These are phyloP conservation scores for Rhabdophis nuchalis DNA, from an alignment of 2,797 vertebrate species.

Conservation along the genomic window DNA sequence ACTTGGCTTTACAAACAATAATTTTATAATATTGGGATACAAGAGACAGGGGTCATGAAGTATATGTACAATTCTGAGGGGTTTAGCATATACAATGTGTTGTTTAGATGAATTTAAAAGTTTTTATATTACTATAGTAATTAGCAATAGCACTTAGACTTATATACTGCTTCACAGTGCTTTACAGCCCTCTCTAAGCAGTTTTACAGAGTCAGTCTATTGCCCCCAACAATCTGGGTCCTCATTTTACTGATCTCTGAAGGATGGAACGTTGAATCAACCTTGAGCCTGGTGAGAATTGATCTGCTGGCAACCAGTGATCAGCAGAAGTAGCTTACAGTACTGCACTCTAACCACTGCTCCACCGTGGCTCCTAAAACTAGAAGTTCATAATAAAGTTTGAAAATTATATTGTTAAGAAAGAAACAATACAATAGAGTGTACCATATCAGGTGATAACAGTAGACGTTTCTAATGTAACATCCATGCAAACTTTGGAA, in stretches of 20 bases:
- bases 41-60: not conserved
- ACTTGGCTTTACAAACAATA: not conserved
- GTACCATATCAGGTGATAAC: not conserved
- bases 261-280: too few species aligned
- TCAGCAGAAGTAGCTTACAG: too few species aligned
- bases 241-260: too few species aligned
- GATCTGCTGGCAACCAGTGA: too few species aligned
- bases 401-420: constrained; percentile 23
- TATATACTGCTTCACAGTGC: too few species aligned
- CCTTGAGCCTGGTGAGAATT: too few species aligned
- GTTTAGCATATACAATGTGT: not conserved
- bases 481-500: not conserved
- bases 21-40: not conserved
- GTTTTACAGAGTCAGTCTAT: too few species aligned
- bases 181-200: too few species aligned
- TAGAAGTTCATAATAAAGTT: constrained; percentile 31
- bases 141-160: not conserved
- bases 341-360: too few species aligned
- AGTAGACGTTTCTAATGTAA: not conserved
- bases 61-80: constrained; percentile 19
- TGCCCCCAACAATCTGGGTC: too few species aligned
- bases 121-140: constrained; percentile 49
- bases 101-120: constrained; percentile 49
- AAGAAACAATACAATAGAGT: constrained; percentile 33
- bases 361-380: not conserved